phyloP scores from a whole-genome alignment of 2,797 vertebrate genomes.

The Chelonia mydas region DNA sequence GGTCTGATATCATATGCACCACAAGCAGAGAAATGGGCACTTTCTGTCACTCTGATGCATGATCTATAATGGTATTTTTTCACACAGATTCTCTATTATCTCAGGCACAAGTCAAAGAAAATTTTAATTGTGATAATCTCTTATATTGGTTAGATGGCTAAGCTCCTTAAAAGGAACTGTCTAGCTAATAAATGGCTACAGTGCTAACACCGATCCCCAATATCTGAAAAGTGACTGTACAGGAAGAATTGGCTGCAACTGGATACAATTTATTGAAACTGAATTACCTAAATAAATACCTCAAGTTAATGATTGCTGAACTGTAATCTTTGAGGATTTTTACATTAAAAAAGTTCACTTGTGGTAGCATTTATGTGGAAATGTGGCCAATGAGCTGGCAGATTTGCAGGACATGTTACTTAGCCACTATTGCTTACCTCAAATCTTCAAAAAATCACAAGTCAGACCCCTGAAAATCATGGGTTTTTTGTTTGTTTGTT shows the following conservation, averaged over 20 bases:
- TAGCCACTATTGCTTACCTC: background rate
- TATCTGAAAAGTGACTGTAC: too few relatives aligned
- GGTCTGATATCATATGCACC: background rate
- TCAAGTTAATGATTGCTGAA: too few relatives aligned
- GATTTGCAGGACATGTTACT: background rate
- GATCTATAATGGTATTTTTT: background rate
- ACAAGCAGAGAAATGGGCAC: background rate
- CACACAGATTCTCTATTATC: background rate
- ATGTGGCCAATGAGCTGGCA: background rate
- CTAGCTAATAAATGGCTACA: accelerated
- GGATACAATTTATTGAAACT: too few relatives aligned
- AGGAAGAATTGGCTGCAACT: too few relatives aligned
- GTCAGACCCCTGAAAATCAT: background rate
- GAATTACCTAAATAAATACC: too few relatives aligned
- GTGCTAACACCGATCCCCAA: accelerated
- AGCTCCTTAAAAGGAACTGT: background rate
- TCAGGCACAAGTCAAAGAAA: background rate
- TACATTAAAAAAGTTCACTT: background rate
- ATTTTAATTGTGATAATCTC: too few relatives aligned
- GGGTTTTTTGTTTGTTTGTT: background rate
- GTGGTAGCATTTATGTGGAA: background rate
- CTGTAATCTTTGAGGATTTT: too few relatives aligned
- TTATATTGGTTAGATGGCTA: too few relatives aligned
- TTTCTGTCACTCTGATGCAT: background rate
- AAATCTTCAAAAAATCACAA: background rate